phyloP scores from a whole-genome alignment of 2,888 invertebrate species.

The Zaprionus obscuricornis region DNA sequence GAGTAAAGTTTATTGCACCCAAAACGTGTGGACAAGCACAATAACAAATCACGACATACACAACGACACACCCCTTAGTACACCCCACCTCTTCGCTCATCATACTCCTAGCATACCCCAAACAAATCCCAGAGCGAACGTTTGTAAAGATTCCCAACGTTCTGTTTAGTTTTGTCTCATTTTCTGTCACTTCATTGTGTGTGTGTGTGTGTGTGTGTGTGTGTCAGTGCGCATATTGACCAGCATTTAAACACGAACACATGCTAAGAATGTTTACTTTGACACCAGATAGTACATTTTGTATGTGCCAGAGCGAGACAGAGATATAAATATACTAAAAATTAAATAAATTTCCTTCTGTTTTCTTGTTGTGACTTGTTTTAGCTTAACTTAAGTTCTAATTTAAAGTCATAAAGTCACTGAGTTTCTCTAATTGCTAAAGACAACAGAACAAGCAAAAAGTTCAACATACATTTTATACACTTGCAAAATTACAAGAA shows the following conservation, averaged over 20 bases:
- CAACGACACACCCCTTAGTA: background rate
- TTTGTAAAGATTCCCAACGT: too few relatives aligned
- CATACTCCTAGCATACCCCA: too few relatives aligned
- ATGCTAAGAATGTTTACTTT: conserved; percentile 55
- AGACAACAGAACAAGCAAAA: too few relatives aligned
- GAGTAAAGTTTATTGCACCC: conserved; percentile 57
- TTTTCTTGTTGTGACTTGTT: too few relatives aligned
- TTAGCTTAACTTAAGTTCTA: too few relatives aligned
- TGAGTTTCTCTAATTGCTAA: too few relatives aligned
- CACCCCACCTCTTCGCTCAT: background rate
- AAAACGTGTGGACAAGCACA: conserved; percentile 51
- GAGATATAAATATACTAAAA: conserved; percentile 13
- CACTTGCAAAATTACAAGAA: too few relatives aligned
- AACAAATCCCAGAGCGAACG: too few relatives aligned
- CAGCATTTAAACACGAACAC: conserved; percentile 48
- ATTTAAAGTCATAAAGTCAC: too few relatives aligned
- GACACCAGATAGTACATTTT: conserved; percentile 30
- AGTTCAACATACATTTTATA: too few relatives aligned
- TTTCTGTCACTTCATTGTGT: too few relatives aligned
- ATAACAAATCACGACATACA: conserved; percentile 37
- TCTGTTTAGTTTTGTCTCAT: background rate
- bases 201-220: conserved; percentile 2
- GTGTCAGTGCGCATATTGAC: conserved; percentile 28
- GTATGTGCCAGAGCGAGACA: background rate
- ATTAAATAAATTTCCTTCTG: conserved; percentile 1